Evolutionary conservation across 2,797 vertebrate species (phyloP), one percentile per base, ranked within the genome.

Genomic region (Microctenopoma steveboyesi): DNA sequence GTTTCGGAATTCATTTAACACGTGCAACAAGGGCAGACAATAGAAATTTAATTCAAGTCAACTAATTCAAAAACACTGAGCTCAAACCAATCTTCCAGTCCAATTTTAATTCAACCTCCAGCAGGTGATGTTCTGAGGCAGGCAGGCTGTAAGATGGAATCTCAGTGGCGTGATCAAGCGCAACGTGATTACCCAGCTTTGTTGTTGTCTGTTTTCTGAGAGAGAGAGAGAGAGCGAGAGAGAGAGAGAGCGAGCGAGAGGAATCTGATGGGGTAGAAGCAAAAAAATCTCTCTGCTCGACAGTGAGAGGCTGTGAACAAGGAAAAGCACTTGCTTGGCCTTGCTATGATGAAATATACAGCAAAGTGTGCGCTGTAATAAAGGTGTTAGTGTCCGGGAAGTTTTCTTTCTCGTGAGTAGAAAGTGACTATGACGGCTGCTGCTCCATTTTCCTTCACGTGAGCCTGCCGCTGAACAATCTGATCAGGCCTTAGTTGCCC

Each of bases 291-390:
- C 35, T 82, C 64, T 64, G 45, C 33, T 45, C 78, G 79, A 90
- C 86, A 83, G 72, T 13, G 25, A 85, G 56, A 79, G 74, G 47
- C 33, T 51, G 49, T 63, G 79, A 88, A 88, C 85, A 88, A 88
- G 82, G 85, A 66, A 88, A 90, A 88, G 85, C 86, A 84, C 82
- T 88, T 45, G 28, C 74, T 61, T 35, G 53, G 52, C 60, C 72
- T 65, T 25, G 27, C 69, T 75, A 9, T 75, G 82, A 87, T 88
- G 82, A 90, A 87, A 88, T 77, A 86, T 85, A 79, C 65, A 64
- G 49, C 15, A 46, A 71, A 40, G 18, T 50, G 22, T 39, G 22
- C 27, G 40, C 45, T 28, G 30, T 35, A 28, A 53, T 70, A 64
- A 30, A 35, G 28, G 57, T 70, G 67, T n/a, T 55, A 18, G 60